Evolutionary conservation across 1,140 invertebrate genomes (phyloP), one percentile per base, ranked within the genome.

Genomic region (Drosophila eugracilis): DNA sequence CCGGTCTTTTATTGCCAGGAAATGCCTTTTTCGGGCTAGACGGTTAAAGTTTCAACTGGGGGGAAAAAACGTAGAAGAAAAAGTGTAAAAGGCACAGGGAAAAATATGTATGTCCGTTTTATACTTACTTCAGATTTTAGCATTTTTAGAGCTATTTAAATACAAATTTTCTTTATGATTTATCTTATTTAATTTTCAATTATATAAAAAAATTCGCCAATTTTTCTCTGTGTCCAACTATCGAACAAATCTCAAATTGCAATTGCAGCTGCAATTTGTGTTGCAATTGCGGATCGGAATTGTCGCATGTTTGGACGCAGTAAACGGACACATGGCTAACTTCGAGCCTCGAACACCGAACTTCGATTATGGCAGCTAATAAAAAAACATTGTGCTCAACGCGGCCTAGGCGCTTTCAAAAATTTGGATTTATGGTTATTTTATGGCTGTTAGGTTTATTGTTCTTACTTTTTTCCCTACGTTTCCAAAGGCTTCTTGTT

Each of bases 361-460:
- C 45, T 85, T 86, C 76, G 81, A 85, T 86, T 85, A 86, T 69
- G 67, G 72, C 80, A 77, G 81, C 66, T 80, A 70, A 67, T 86
- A 84, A 85, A 81, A 71, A 71, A 49, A 48, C 58, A 52, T 54
- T 42, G 32, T 24, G 15, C 59, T 42, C n/a, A n/a, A 14, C 47
- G 60, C 49, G 48, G 36, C 41, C 72, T 85, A 80, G 81, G 54
- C 70, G 44, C 52, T 36, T 69, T 36, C 28, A 34, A 59, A 75
- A 74, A 58, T 66, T 66, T 49, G 59, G 48, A 62, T 62, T 62
- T 74, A 65, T 72, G 66, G 37, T 37, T 37, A 65, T 86, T 85
- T 85, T 73, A 86, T 77, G 59, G 58, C 72, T 47, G n/a, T 67
- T 67, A 28, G 62, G 65, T 52, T 67, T 67, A 67, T 72, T 60